Base-by-base conservation (phyloP, 2,113 vertebrate species). In the Petromus typicus region DNA sequence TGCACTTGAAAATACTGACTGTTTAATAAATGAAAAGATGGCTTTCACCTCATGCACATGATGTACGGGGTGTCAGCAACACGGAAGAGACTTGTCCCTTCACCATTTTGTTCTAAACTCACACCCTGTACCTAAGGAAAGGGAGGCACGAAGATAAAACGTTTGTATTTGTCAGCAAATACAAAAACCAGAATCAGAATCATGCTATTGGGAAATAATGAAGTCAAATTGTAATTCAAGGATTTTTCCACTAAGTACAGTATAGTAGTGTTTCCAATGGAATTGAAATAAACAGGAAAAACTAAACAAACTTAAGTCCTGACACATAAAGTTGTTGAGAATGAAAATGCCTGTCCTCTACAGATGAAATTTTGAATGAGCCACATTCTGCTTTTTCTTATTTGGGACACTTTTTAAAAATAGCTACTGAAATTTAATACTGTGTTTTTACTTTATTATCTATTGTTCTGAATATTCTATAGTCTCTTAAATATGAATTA, bases 31-130 rank as follows among this genome's bases (percentile, higher is more conserved):
- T 51, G 92, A 43, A 79, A 79, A 51, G 17, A 75, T 1, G 34
- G 43, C 13, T 56, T 86, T 59, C 5, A 73, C 22, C 63, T 69
- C 23, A 73, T 43, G 75, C 64, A 30, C 3, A 48, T 37, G 37
- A 56, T 73, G 91, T 85, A 79, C 4, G 54, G 5, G 37, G 3
- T 12, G 16, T 4, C 73, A 69, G 30, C 4, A 59, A 2, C 67
- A 54, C 17, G 4, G 34, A 78, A 61, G 81, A 89, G 86, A 63
- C 7, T 16, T 95, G 61, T 59, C 23, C 43, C 61, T n/a, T 86
- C 34, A 80, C 54, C 59, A 57, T 69, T 90, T 96, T 37, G 67
- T 51, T 83, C 64, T 59, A 48, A 73, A 22, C 73, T 90, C n/a
- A 83, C 17, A 56, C 32, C 94, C 67, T 48, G 69, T 6, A 83